A percentile compares a stretch with the other conserved stretches of the same genome.
These are phyloP conservation scores for Pempheris klunzingeri DNA, from an alignment of 2,797 vertebrate genomes.

Conservation along the genomic window DNA sequence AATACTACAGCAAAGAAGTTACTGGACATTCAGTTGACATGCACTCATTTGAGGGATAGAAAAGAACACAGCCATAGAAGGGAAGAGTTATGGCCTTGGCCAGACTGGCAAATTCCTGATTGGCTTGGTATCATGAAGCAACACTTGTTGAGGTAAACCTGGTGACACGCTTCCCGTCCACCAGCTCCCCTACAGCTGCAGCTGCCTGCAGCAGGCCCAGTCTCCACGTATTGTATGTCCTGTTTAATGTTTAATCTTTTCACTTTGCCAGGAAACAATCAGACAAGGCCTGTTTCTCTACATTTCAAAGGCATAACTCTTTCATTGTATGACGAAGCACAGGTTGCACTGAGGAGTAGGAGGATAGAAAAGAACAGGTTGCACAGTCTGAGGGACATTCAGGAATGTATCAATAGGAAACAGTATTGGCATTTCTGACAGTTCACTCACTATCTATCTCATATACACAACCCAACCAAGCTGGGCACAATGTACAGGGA, in stretches of 20 bases:
- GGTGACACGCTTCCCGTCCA: constrained; percentile 29
- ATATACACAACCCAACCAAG: constrained; percentile 46
- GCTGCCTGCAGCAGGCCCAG: constrained; percentile 1
- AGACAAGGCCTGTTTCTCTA: constrained; percentile 22
- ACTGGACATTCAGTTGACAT: constrained; percentile 89
- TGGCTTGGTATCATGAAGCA: constrained; percentile 44
- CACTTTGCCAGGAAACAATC: constrained; percentile 44
- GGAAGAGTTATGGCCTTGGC: constrained; percentile 69
- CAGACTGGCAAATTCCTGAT: constrained; percentile 67
- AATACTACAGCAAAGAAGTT: constrained; percentile 87
- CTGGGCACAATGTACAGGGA: constrained; percentile 48
- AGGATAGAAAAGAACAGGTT: constrained; percentile 70
- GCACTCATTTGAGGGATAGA: constrained; percentile 86
- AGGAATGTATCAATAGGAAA: constrained; percentile 81
- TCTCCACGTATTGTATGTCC: background rate
- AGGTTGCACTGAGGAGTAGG: constrained; percentile 68
- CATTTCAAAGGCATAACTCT: constrained; percentile 64
- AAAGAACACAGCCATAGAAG: constrained; percentile 76
- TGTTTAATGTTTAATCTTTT: background rate
- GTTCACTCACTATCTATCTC: constrained; percentile 55
- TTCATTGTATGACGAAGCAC: constrained; percentile 67
- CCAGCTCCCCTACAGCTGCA: constrained; percentile 28
- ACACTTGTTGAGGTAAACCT: constrained; percentile 51
- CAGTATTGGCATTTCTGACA: constrained; percentile 69
- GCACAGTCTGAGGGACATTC: constrained; percentile 80